A percentile compares a stretch with the other conserved stretches of the same genome.
Evolutionary conservation across 2,797 vertebrate species (phyloP).

Genomic region (Borostomias antarcticus): DNA sequence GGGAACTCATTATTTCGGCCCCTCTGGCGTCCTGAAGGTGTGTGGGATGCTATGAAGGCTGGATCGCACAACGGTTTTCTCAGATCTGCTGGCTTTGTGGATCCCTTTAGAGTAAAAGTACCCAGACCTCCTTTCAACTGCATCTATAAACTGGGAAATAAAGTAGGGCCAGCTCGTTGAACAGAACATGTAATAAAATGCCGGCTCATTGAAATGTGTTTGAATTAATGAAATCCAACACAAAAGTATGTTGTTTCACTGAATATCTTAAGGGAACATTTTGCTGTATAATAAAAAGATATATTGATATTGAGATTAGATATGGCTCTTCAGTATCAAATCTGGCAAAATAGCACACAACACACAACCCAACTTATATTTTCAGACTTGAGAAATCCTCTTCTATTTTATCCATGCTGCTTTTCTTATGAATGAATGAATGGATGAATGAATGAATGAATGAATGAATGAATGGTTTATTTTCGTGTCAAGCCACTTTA

Average conservation of each 20-base stretch:
- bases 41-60: background rate
- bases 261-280: too few relatives aligned
- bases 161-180: too few relatives aligned
- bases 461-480: too few relatives aligned
- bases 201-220: too few relatives aligned
- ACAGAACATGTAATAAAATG: too few relatives aligned
- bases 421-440: slow-evolving; percentile 29
- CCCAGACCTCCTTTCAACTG: background rate
- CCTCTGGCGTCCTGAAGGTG: background rate
- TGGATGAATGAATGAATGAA: too few relatives aligned
- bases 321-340: background rate
- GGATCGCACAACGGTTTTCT: background rate
- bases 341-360: background rate
- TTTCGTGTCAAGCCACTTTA: too few relatives aligned
- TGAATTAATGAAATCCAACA: too few relatives aligned
- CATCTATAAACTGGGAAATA: too few relatives aligned
- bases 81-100: background rate
- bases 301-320: background rate
- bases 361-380: slow-evolving; percentile 18
- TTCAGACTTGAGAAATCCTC: slow-evolving; percentile 20
- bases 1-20: background rate
- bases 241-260: background rate
- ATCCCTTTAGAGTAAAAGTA: background rate
- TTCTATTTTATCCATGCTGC: slow-evolving; percentile 22
- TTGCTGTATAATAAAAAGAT: too few relatives aligned